Base-by-base conservation (phyloP, 2,113 vertebrate species). In the Lipophrys pholis region DNA sequence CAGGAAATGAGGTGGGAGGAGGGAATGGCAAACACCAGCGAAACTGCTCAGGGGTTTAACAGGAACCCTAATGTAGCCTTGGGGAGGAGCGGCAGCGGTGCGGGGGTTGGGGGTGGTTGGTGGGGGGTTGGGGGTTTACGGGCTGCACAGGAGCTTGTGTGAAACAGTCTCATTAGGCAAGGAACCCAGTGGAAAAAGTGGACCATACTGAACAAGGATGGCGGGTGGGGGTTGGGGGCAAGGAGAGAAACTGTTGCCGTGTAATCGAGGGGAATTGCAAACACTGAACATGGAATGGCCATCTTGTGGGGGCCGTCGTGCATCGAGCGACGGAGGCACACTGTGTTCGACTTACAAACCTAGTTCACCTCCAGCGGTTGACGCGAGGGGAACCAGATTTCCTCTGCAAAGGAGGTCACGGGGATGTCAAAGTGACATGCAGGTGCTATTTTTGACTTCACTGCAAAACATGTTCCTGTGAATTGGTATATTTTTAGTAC, bases 121-220 rank as follows among this genome's bases (percentile, higher is more conserved):
- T 2, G 21, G 21, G 21, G 21, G 21, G 66, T 62, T 30, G 52
- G 56, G 49, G 64, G 79, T 11, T 11, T 16, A 36, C 59, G 48
- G 53, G 49, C 16, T 36, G 67, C 48, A 30, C 56, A n/a, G 36
- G 36, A 54, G 69, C 63, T 67, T 65, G 49, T 86, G 76, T 77
- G 69, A 81, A 89, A 77, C 57, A 50, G 73, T 76, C 75, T 85
- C 84, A 84, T 89, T 81, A 81, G 69, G 75, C 7, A 39, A 38
- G 12, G 62, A 82, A 73, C 55, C 61, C 64, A 43, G 7, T 78
- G 80, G 84, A 88, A 88, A 86, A 76, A 78, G 72, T 73, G 59
- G 67, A 78, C 62, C 35, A 21, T 50, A 30, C 15, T 46, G 46
- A 59, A n/a, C 73, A 54, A 52, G 35, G 69, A 49, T 30, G 55